These are phyloP conservation scores for Hirtodrosophila cameraria DNA, from an alignment of 2,888 invertebrate genomes.

Conservation along the genomic window DNA sequence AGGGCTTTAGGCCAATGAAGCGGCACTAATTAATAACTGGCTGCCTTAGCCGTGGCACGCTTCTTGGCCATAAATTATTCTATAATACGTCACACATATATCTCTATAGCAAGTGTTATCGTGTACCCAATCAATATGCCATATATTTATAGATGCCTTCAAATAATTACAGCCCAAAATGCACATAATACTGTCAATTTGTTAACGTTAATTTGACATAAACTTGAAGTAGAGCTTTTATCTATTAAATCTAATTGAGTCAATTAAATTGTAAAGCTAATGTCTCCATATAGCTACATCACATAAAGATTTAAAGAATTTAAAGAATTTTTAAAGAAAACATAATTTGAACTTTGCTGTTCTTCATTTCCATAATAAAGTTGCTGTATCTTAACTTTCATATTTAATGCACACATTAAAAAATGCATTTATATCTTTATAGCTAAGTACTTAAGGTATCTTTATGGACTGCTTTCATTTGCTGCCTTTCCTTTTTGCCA, in stretches of 20 bases:
- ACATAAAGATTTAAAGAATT: too few species aligned
- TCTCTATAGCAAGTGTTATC: constrained; percentile 19
- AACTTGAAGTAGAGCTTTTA: constrained; percentile 6
- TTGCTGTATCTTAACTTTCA: neutral
- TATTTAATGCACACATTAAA: neutral
- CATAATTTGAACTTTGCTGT: too few species aligned
- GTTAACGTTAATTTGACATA: constrained; percentile 18
- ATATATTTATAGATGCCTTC: constrained; percentile 19
- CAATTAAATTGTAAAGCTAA: too few species aligned
- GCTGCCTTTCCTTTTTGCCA: constrained; percentile 12
- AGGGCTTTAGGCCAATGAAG: constrained; percentile 35
- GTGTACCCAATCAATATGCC: constrained; percentile 37
- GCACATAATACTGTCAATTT: constrained; percentile 24
- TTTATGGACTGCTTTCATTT: neutral
- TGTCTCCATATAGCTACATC: too few species aligned
- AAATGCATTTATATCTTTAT: neutral
- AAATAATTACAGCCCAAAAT: neutral
- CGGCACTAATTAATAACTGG: constrained; percentile 51
- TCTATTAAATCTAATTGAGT: too few species aligned
- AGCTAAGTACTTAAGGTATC: too few species aligned
- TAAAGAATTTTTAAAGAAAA: too few species aligned
- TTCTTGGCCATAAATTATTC: constrained; percentile 43
- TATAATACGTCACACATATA: constrained; percentile 7
- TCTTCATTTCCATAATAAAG: too few species aligned
- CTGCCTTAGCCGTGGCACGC: constrained; percentile 39